phyloP scores from a whole-genome alignment of 1,140 invertebrate species.

The Pseudomyrmex cubaensis region DNA sequence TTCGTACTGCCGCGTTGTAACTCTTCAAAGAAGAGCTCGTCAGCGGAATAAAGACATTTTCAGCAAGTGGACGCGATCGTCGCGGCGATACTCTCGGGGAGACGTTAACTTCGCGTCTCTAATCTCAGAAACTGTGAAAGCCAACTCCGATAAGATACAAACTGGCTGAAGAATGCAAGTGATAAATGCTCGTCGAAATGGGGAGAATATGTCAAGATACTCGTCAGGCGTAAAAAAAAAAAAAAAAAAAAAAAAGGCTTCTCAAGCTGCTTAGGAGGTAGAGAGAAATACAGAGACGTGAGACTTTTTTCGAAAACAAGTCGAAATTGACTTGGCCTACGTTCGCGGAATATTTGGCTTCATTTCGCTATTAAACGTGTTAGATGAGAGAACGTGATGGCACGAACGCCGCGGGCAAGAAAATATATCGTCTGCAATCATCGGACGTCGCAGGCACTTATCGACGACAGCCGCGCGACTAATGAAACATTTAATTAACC shows the following conservation, averaged over 20 bases:
- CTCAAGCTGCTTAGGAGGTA: not conserved
- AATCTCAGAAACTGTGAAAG: not conserved
- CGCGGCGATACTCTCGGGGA: not conserved
- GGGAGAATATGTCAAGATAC: not conserved
- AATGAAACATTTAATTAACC: conserved; percentile 60
- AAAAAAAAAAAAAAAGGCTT: not conserved
- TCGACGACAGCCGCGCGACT: not conserved
- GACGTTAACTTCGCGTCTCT: not conserved
- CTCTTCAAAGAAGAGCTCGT: conserved; percentile 55
- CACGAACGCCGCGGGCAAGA: not conserved
- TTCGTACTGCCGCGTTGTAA: conserved; percentile 39
- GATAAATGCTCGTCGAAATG: not conserved
- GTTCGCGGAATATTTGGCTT: conserved; percentile 43
- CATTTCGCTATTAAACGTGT: conserved; percentile 54
- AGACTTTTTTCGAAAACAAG: conserved; percentile 13
- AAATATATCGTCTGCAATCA: conserved; percentile 34
- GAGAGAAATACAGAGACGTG: conserved; percentile 17
- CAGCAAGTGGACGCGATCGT: conserved; percentile 44
- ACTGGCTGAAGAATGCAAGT: not conserved
- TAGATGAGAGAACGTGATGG: conserved; percentile 34
- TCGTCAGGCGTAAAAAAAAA: not conserved
- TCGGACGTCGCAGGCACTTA: not conserved
- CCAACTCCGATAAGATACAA: not conserved
- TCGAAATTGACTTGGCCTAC: conserved; percentile 38
- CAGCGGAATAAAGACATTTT: conserved; percentile 39